Evolutionary conservation across 2,113 vertebrate species (phyloP), one percentile per base, ranked within the genome.

Genomic region (Rhadina sibilatrix): DNA sequence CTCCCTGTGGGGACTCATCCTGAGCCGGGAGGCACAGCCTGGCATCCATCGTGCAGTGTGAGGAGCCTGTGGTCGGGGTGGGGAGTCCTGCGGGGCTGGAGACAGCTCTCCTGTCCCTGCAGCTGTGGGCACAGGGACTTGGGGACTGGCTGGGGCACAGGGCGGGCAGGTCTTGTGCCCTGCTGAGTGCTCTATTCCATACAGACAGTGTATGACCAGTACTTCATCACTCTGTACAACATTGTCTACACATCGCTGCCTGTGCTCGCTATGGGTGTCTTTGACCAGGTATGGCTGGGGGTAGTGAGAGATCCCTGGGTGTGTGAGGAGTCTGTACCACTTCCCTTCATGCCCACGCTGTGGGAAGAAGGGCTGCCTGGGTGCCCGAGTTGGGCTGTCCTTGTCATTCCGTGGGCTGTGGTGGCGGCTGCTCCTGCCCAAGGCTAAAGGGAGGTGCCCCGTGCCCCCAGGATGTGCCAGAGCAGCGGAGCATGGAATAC

Each of bases 141-240:
- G 5, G 28, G 53, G 20, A 21, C 42, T 15, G 10, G 25, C 20
- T 28, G 31, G n/a, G 76, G 23, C 25, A 16, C 1, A 6, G 50
- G n/a, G 38, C 0, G 0, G 63, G 46, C 8, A 27, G 40, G 12
- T 37, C 53, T 44, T 0, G 0, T 12, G 6, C 42, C 49, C 23
- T 65, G 11, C 72, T 93, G 87, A 95, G n/a, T 47, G 0, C 78
- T 44, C 91, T 21, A 53, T 80, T 93, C 71, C 86, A 15, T 50
- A 2, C 84, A 99, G 99, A 99, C 99, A 0, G 99, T 99, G 37
- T 99, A 99, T 7, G 99, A 99, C 96, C 99, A 99, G 93, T 99
- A 98, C 94, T 99, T 99, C 97, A 99, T 99, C 98, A 99, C 99
- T 1, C 98, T 99, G 9, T 99, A 99, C 97, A 99, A 99, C 96